A percentile compares a stretch with the other conserved stretches of the same genome.
Evolutionary conservation across 1,140 invertebrate species (phyloP).

Genomic region (Melipona quadrifasciata): DNA sequence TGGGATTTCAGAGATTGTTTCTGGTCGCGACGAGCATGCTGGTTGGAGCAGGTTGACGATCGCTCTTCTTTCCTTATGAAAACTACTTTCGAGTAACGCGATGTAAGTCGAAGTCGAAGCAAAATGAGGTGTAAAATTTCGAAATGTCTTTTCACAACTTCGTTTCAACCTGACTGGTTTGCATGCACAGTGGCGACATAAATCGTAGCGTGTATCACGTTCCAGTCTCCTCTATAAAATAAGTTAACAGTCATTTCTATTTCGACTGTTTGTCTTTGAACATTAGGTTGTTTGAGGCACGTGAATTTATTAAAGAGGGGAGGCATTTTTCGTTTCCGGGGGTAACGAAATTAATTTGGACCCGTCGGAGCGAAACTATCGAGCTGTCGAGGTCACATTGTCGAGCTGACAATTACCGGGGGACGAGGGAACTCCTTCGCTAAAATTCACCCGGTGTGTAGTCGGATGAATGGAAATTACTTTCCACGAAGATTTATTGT

Average conservation of each 20-base stretch:
- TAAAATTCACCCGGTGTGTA: background rate
- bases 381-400: background rate
- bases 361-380: background rate
- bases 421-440: background rate
- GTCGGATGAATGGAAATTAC: background rate
- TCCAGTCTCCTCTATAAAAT: too few relatives aligned
- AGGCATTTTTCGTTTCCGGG: background rate
- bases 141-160: background rate
- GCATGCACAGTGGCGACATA: background rate
- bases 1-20: too few relatives aligned
- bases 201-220: too few relatives aligned
- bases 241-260: background rate
- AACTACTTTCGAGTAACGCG: too few relatives aligned
- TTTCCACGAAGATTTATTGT: background rate
- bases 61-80: too few relatives aligned
- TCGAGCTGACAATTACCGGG: background rate
- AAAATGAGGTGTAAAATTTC: background rate
- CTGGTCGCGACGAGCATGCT: too few relatives aligned
- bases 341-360: constrained; percentile 2
- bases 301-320: constrained; percentile 7
- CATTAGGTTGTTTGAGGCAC: background rate
- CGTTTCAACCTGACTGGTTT: background rate
- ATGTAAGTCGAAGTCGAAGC: too few relatives aligned
- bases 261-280: background rate
- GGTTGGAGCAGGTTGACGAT: too few relatives aligned